phyloP scores from a whole-genome alignment of 2,113 vertebrate species.

The Seriola rivoliana region DNA sequence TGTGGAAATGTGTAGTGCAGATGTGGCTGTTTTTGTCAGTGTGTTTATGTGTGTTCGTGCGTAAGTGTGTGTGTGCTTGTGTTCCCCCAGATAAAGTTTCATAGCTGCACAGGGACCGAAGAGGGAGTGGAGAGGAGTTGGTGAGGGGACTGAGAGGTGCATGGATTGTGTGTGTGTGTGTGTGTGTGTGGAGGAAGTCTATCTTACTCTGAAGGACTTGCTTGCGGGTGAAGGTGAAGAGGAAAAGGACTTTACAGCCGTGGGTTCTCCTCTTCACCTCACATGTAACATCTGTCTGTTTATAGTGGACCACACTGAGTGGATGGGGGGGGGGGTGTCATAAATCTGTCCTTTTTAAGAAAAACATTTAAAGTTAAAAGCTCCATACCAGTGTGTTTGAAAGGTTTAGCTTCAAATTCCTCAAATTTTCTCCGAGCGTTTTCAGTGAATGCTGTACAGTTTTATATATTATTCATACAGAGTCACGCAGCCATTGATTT shows the following conservation, averaged over 20 bases:
- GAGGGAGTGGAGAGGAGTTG: constrained; percentile 32
- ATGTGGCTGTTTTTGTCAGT: constrained; percentile 6
- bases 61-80: constrained; percentile 17
- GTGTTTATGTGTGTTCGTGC: constrained; percentile 15
- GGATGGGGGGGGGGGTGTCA: not conserved
- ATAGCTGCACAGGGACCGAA: constrained; percentile 51
- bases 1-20: constrained; percentile 49
- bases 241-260: constrained; percentile 59
- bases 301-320: constrained; percentile 49
- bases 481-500: not conserved
- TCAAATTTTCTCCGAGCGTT: not conserved
- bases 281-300: constrained; percentile 41
- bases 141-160: constrained; percentile 11
- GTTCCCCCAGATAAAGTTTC: constrained; percentile 66
- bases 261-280: constrained; percentile 29
- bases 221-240: constrained; percentile 32
- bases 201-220: constrained; percentile 26
- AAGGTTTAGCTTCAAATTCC: not conserved
- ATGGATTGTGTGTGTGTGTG: constrained; percentile 16
- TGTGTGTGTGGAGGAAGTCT: constrained; percentile 17
- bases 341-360: constrained; percentile 32
- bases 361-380: constrained; percentile 16
- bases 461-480: not conserved
- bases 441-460: not conserved
- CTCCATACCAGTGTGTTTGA: not conserved